phyloP scores from a whole-genome alignment of 2,888 invertebrate species.

The Lasioglossum vierecki region DNA sequence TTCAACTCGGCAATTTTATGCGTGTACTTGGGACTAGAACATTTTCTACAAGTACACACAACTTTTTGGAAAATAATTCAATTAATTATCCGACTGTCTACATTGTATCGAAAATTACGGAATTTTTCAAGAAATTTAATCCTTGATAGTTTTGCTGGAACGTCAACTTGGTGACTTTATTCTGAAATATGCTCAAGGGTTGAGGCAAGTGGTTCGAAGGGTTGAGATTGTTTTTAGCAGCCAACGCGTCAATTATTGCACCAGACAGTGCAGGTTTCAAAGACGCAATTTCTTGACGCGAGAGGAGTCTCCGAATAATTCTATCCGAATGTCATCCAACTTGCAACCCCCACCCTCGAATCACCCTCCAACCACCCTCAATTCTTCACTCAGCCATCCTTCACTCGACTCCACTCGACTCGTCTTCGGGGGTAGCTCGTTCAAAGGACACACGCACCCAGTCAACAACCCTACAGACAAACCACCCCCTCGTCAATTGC shows the following conservation, averaged over 20 bases:
- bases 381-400: conserved; percentile 15
- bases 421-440: not conserved
- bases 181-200: too few species aligned
- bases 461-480: not conserved
- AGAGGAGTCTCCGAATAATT: not conserved
- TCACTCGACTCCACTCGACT: not conserved
- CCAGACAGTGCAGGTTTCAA: not conserved
- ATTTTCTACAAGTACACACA: not conserved
- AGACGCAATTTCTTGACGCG: not conserved
- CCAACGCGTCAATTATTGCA: not conserved
- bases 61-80: not conserved
- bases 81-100: not conserved
- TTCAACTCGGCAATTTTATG: not conserved
- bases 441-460: conserved; percentile 1
- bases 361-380: conserved; percentile 2
- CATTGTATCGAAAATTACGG: too few species aligned
- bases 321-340: not conserved
- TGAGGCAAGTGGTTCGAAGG: not conserved
- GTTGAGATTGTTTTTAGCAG: not conserved
- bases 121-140: too few species aligned
- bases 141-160: too few species aligned
- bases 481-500: not conserved
- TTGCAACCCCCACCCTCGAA: not conserved
- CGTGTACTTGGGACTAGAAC: not conserved
- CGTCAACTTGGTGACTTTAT: too few species aligned